Percentiles rank a stretch among this genome's conserved stretches.
These are phyloP conservation scores for Chamaetylas fuelleborni DNA, from an alignment of 2,113 vertebrate species.

Conservation along the genomic window DNA sequence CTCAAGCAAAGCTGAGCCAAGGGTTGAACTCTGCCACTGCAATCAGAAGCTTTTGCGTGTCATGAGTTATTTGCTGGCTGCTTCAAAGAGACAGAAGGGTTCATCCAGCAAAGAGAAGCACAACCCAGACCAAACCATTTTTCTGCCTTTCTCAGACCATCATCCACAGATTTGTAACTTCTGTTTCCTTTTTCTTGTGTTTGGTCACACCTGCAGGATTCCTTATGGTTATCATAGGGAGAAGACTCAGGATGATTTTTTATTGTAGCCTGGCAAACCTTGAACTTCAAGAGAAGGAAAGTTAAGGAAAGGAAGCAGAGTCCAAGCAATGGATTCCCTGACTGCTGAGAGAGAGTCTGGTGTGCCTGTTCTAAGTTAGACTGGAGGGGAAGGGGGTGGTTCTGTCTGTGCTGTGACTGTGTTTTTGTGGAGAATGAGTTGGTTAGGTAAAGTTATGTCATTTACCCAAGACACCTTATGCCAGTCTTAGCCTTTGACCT, in stretches of 20 bases:
- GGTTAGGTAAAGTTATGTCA: background rate
- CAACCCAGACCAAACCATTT: background rate
- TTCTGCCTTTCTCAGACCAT: background rate
- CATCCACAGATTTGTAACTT: background rate
- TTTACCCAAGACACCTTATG: background rate
- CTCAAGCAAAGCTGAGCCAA: background rate
- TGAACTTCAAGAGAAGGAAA: background rate
- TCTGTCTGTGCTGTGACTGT: background rate
- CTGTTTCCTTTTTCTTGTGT: background rate
- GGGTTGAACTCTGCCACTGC: background rate
- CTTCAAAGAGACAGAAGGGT: background rate
- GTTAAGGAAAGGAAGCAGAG: background rate
- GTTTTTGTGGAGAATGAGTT: background rate
- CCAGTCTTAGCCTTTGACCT: background rate
- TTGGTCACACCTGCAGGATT: background rate
- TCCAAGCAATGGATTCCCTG: background rate
- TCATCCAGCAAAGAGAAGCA: background rate
- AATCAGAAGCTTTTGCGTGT: background rate
- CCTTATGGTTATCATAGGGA: accelerated
- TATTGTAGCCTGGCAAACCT: background rate
- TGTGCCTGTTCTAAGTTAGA: background rate
- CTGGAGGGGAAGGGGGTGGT: background rate
- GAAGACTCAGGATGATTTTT: background rate
- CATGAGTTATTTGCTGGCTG: background rate
- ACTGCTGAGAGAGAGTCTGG: background rate